A percentile compares a stretch with the other conserved stretches of the same genome.
Conservation (phyloP, 2,797 vertebrate species). For the Microhierax caerulescens region DNA sequence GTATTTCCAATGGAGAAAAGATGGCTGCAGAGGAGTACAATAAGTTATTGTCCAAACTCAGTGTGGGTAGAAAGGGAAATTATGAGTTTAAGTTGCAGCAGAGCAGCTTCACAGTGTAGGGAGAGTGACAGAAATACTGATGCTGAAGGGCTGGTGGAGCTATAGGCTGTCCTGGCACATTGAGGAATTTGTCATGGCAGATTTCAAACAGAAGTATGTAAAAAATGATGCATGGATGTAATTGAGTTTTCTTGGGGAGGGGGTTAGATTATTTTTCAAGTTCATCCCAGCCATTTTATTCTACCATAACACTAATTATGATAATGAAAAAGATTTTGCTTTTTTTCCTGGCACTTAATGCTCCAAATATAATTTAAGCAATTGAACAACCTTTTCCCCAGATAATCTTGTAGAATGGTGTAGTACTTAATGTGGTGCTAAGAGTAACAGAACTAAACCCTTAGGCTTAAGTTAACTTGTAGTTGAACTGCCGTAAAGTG, state of each 20-base stretch:
- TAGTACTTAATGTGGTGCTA: neutral
- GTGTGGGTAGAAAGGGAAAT: neutral
- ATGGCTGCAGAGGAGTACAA: neutral
- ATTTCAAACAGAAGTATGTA: neutral
- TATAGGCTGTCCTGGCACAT: accelerated
- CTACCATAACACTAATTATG: neutral
- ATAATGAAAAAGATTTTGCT: neutral
- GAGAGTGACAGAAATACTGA: neutral
- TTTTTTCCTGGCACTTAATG: neutral
- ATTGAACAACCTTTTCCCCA: neutral
- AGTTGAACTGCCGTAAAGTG: neutral
- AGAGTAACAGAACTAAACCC: neutral
- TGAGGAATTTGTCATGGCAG: neutral
- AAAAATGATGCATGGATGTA: neutral
- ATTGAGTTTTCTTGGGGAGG: neutral
- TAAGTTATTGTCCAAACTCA: neutral
- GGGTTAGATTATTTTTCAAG: neutral
- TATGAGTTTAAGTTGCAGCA: neutral
- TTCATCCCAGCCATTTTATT: neutral
- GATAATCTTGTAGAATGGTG: neutral
- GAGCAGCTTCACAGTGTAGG: neutral
- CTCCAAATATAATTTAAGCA: neutral
- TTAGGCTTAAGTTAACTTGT: neutral
- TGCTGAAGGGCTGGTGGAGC: neutral
- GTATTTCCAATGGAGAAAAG: neutral